Percentiles rank a stretch among this genome's conserved stretches.
These are phyloP conservation scores for Sebastes nivosus DNA, from an alignment of 2,797 vertebrate genomes.

Conservation along the genomic window DNA sequence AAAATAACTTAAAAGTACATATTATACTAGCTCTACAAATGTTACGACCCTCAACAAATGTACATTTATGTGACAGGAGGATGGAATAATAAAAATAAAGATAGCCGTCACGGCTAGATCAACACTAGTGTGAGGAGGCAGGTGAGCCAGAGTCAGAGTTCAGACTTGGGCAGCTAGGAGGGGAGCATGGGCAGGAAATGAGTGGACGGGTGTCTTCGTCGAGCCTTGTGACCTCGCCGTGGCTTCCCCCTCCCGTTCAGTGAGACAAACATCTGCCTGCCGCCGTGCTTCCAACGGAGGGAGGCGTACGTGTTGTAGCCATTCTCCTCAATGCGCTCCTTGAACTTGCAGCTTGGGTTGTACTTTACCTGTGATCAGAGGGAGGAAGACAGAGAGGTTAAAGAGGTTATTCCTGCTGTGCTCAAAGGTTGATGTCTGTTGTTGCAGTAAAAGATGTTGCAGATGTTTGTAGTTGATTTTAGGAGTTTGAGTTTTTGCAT, in stretches of 20 bases:
- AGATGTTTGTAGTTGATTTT: conserved; percentile 17
- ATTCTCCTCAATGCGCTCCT: conserved; percentile 93
- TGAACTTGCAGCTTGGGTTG: conserved; percentile 91
- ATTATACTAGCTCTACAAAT: conserved; percentile 71
- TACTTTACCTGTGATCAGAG: conserved; percentile 85
- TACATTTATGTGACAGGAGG: conserved; percentile 71
- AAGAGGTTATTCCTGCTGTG: conserved; percentile 16
- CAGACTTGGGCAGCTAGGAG: conserved; percentile 73
- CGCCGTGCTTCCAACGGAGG: conserved; percentile 87
- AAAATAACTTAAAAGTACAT: conserved; percentile 83
- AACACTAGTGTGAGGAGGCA: conserved; percentile 31
- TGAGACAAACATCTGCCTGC: conserved; percentile 92
- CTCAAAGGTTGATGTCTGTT: conserved; percentile 41
- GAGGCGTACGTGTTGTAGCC: conserved; percentile 95
- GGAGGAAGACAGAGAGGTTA: conserved; percentile 5
- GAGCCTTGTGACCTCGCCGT: conserved; percentile 84
- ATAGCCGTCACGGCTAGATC: conserved; percentile 33
- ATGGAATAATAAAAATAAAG: conserved; percentile 59
- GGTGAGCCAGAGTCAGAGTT: conserved; percentile 47
- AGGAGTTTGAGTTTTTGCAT: background rate
- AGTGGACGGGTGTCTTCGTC: conserved; percentile 88
- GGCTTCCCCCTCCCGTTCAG: conserved; percentile 88
- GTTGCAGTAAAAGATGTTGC: conserved; percentile 29
- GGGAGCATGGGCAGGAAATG: conserved; percentile 94
- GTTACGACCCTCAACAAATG: conserved; percentile 77